A percentile compares a stretch with the other conserved stretches of the same genome.
These are phyloP conservation scores for Ondatra zibethicus DNA, from an alignment of 2,113 vertebrate species.

Conservation along the genomic window DNA sequence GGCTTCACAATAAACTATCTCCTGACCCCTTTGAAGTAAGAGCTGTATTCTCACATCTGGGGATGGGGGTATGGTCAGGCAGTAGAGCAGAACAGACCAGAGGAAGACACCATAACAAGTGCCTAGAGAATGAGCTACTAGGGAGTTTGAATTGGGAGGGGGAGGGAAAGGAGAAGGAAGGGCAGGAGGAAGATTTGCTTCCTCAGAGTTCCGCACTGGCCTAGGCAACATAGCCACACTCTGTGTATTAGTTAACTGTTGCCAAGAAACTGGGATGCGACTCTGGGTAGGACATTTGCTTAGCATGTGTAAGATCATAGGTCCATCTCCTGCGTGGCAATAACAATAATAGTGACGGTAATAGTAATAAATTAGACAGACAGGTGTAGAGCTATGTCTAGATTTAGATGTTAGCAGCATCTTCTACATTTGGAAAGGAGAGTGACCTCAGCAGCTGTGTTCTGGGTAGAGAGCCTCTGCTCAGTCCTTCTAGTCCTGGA, in stretches of 20 bases:
- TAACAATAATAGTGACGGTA: neutral
- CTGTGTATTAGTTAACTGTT: neutral
- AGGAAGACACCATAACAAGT: neutral
- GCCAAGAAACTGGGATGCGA: neutral
- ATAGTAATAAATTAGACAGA: neutral
- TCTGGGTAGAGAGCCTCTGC: neutral
- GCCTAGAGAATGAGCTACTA: neutral
- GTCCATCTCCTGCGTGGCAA: neutral
- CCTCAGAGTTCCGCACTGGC: neutral
- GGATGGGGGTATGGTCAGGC: no score
- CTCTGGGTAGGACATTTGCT: neutral
- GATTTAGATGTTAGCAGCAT: neutral
- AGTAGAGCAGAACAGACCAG: neutral
- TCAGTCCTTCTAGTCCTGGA: neutral
- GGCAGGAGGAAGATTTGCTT: neutral
- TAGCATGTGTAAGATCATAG: neutral
- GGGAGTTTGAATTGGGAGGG: neutral
- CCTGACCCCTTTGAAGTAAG: neutral
- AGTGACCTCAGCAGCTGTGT: neutral
- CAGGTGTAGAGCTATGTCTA: neutral
- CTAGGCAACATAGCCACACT: neutral
- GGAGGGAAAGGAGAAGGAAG: accelerated
- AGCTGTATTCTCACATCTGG: neutral
- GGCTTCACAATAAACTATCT: neutral
- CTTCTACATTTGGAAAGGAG: neutral